A percentile compares a stretch with the other conserved stretches of the same genome.
phyloP scores from a whole-genome alignment of 1,140 invertebrate genomes.

The Brachionus paranguensis region DNA sequence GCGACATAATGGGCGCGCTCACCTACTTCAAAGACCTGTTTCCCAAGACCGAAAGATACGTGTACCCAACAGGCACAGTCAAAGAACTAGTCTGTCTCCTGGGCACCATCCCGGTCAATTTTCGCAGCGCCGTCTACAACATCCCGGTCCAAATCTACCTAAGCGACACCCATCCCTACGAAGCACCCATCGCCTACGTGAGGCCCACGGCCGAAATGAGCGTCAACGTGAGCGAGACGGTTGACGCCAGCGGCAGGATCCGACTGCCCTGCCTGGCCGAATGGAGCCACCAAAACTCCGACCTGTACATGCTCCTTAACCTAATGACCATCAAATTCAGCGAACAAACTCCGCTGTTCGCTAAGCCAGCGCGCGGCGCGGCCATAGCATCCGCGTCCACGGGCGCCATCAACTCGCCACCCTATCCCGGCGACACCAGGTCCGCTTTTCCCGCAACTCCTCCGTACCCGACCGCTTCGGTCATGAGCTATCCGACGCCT shows the following conservation, averaged over 20 bases:
- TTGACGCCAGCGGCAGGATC: constrained; percentile 89
- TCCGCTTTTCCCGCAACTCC: constrained; percentile 42
- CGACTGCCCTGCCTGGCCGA: constrained; percentile 93
- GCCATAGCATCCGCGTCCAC: not conserved
- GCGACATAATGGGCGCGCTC: not conserved
- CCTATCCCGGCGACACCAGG: constrained; percentile 31
- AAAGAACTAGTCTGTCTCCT: constrained; percentile 76
- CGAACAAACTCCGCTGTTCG: constrained; percentile 85
- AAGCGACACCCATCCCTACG: constrained; percentile 90
- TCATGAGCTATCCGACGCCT: constrained; percentile 45
- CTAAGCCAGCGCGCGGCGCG: constrained; percentile 45
- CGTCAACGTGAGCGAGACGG: constrained; percentile 85
- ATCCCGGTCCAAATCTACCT: constrained; percentile 94
- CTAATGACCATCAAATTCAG: constrained; percentile 87
- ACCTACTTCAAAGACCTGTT: constrained; percentile 32
- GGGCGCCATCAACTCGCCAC: not conserved
- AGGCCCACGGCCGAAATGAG: constrained; percentile 89
- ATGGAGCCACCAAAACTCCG: constrained; percentile 78
- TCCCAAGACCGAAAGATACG: not conserved
- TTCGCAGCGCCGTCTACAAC: constrained; percentile 76
- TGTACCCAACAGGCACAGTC: constrained; percentile 67
- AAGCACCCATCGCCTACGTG: constrained; percentile 95
- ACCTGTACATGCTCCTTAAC: constrained; percentile 76
- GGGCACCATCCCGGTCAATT: constrained; percentile 85
- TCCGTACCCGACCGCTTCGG: constrained; percentile 41